Evolutionary conservation across 2,113 vertebrate genomes (phyloP), one percentile per base, ranked within the genome.

Genomic region (Dryoscopus gambensis): DNA sequence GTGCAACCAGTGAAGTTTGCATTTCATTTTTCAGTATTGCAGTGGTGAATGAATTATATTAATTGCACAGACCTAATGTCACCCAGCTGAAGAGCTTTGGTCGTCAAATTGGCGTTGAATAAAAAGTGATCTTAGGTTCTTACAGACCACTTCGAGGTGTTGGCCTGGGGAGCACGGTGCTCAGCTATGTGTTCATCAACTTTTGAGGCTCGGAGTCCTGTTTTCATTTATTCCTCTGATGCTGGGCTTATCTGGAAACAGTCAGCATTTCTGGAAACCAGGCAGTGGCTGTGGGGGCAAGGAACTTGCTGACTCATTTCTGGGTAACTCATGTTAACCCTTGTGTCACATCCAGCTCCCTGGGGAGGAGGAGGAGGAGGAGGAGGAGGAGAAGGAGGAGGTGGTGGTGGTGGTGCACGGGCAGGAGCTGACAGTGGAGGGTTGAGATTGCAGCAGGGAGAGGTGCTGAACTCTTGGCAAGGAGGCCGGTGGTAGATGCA

Each of bases 231-330:
- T 46, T 84, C 65, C 69, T 71, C 69, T 37, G 71, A 49, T 1
- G 8, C 50, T 47, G 31, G 39, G 67, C 19, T 73, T 83, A 75
- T 71, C 71, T 93, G 95, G 79, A 95, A 92, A 86, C 1, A 59
- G 85, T 80, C 90, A 81, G 46, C 12, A 0, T 92, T 92, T 95
- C 95, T 89, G 90, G 93, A 95, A 97, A 95, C 46, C 46, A 79
- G 70, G 84, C 89, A n/a, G 67, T 11, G 7, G 40, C 70, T 92
- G 80, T 4, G 6, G 52, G 40, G 77, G 73, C 69, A 87, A 84
- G 44, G 69, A 52, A 78, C 77, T 69, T 83, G 76, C 73, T 89
- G 89, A 95, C 65, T 96, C 93, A 92, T 94, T 96, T 95, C 95
- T 91, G 73, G 39, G 44, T 78, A 70, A 63, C 3, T 27, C 4